Evolutionary conservation across 2,113 vertebrate genomes (phyloP).

Genomic region (Phyllopteryx taeniolatus): DNA sequence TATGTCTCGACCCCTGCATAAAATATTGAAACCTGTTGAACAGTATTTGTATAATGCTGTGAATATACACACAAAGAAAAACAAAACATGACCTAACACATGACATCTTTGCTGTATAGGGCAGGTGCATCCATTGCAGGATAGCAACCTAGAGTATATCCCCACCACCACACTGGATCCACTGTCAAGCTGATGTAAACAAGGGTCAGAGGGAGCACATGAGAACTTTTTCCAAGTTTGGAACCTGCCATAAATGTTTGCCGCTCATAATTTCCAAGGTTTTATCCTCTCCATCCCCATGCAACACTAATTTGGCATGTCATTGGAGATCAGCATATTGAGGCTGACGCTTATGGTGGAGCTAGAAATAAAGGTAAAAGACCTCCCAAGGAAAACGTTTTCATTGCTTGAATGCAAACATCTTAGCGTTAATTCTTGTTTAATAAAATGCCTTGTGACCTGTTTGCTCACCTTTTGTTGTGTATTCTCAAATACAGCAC

Average conservation of each 20-base stretch:
- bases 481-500: neutral
- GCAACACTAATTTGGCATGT: neutral
- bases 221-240: neutral
- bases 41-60: too few species aligned
- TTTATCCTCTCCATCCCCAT: slow-evolving; percentile 10
- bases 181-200: neutral
- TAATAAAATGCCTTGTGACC: neutral
- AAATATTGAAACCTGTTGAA: too few species aligned
- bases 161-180: too few species aligned
- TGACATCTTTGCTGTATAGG: neutral
- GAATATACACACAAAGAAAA: neutral
- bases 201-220: neutral
- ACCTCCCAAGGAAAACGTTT: slow-evolving; percentile 8
- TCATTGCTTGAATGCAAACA: slow-evolving; percentile 12
- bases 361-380: slow-evolving; percentile 25
- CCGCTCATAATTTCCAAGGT: neutral
- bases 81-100: neutral
- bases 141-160: neutral
- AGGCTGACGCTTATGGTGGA: slow-evolving; percentile 39
- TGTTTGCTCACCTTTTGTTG: slow-evolving; percentile 7
- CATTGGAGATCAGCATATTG: slow-evolving; percentile 19
- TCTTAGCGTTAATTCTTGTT: neutral
- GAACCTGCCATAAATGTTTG: neutral
- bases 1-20: too few species aligned
- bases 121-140: neutral